Percentiles rank a stretch among this genome's conserved stretches.
Evolutionary conservation across 2,113 vertebrate species (phyloP).

Genomic region (Perognathus longimembris): DNA sequence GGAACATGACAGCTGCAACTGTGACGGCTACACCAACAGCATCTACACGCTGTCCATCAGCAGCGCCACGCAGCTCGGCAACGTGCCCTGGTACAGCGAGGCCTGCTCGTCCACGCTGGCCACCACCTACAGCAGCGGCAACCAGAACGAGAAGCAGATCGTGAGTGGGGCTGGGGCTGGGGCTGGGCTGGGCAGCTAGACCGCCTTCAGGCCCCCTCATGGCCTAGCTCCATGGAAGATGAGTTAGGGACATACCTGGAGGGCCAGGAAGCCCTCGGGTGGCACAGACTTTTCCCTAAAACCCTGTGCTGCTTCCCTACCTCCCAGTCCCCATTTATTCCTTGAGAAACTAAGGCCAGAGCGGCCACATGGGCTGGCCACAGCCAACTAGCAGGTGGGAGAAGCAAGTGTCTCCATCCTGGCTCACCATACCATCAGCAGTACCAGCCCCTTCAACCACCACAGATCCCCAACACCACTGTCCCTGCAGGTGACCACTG

Average conservation of each 20-base stretch:
- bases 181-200: neutral
- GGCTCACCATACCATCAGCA: neutral
- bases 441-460: neutral
- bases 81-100: conserved; percentile 99
- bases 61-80: conserved; percentile 96
- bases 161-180: conserved; percentile 86
- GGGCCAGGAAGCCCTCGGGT: neutral
- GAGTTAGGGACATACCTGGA: neutral
- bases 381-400: neutral
- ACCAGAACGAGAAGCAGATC: conserved; percentile 97
- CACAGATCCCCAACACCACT: neutral
- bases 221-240: neutral
- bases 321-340: neutral
- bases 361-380: neutral
- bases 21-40: conserved; percentile 99
- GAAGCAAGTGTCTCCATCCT: neutral
- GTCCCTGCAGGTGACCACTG: conserved; percentile 93
- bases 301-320: no score
- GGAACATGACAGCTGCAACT: conserved; percentile 98
- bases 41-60: conserved; percentile 99
- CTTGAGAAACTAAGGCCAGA: neutral
- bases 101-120: conserved; percentile 99
- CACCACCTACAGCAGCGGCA: conserved; percentile 98
- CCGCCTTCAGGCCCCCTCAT: neutral
- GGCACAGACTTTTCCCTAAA: neutral